Evolutionary conservation across 2,797 vertebrate genomes (phyloP).

Genomic region (Stomatorhinus walkeri): DNA sequence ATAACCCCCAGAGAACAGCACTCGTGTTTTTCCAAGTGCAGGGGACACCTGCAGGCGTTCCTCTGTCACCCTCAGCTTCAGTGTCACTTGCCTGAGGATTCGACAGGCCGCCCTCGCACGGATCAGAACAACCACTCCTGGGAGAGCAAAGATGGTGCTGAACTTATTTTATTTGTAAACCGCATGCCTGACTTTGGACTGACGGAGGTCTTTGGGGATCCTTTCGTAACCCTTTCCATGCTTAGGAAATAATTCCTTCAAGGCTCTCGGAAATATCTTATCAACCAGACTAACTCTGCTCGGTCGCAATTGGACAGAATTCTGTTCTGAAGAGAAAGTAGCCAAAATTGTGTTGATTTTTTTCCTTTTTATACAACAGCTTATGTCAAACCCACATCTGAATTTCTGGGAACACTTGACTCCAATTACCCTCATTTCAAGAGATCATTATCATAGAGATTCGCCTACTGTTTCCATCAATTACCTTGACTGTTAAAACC

Average conservation of each 20-base stretch:
- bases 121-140: not conserved
- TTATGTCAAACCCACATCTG: not conserved
- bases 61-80: not conserved
- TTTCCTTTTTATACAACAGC: not conserved
- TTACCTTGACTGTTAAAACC: not conserved
- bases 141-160: not conserved
- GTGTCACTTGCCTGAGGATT: not conserved
- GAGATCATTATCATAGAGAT: not conserved
- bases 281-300: not conserved
- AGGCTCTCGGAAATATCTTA: not conserved
- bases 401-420: slow-evolving; percentile 1
- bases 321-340: not conserved
- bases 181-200: not conserved
- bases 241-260: not conserved
- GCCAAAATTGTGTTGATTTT: not conserved
- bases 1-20: not conserved
- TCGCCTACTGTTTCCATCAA: not conserved
- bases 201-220: not conserved
- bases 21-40: not conserved
- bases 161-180: not conserved
- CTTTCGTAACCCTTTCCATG: not conserved
- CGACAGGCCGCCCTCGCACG: not conserved
- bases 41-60: not conserved
- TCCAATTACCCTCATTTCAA: not conserved
- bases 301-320: not conserved